These are phyloP conservation scores for Callaeas wilsoni DNA, from an alignment of 2,113 vertebrate species.

Conservation along the genomic window DNA sequence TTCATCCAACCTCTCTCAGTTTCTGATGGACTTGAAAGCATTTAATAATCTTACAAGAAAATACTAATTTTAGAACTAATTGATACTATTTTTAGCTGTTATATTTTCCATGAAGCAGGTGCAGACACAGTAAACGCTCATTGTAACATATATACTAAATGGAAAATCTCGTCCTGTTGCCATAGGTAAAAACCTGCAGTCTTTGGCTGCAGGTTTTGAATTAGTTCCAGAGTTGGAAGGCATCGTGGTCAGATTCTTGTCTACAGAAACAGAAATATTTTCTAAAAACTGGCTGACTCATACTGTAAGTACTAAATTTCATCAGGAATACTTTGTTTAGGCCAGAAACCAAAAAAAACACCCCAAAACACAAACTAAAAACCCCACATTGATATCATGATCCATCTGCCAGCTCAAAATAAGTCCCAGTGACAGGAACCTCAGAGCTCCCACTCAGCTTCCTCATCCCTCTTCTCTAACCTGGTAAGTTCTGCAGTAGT, in stretches of 20 bases:
- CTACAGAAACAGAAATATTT: background rate
- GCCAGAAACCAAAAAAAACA: background rate
- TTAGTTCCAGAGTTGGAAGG: background rate
- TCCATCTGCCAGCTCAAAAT: background rate
- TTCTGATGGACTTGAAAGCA: background rate
- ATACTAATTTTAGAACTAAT: background rate
- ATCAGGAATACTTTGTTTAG: background rate
- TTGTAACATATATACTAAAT: background rate
- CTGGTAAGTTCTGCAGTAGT: background rate
- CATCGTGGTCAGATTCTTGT: background rate
- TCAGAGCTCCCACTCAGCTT: background rate
- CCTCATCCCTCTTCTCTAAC: background rate
- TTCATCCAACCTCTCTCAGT: background rate
- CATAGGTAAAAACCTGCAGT: background rate
- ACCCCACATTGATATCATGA: fast-evolving
- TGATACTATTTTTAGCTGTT: background rate
- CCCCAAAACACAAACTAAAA: background rate
- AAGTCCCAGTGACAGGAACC: background rate
- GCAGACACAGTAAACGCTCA: background rate
- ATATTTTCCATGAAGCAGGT: background rate
- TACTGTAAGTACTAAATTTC: background rate
- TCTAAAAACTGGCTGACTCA: background rate
- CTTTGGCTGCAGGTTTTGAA: background rate
- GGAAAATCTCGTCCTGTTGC: background rate
- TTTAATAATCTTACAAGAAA: background rate